Conservation (phyloP, 2,113 vertebrate species). For the Mus pahari region DNA sequence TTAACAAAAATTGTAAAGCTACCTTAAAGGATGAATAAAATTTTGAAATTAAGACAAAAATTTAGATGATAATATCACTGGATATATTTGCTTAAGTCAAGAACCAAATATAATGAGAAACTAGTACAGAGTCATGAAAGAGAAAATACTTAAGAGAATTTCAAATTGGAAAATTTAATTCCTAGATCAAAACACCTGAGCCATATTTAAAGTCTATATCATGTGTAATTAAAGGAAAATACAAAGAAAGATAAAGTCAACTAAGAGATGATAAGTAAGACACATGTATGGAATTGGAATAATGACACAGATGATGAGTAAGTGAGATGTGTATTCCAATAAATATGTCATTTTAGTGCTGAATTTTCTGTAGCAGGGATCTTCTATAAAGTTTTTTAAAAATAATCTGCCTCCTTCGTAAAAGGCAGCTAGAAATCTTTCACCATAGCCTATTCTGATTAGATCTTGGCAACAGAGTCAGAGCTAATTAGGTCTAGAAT, state of each 20-base stretch:
- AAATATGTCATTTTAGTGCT: not conserved
- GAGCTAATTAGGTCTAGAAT: slow-evolving; percentile 25
- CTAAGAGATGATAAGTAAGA: not conserved
- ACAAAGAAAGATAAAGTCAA: not conserved
- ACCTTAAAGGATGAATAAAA: not conserved
- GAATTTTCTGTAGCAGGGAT: not conserved
- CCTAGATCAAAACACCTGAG: not conserved
- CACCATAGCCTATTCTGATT: not conserved
- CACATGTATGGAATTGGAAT: not conserved
- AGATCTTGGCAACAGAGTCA: not conserved
- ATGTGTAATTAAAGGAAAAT: not conserved
- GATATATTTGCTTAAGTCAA: not conserved
- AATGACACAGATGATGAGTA: not conserved
- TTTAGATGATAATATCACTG: not conserved
- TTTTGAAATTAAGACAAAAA: not conserved
- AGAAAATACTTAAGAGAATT: not conserved
- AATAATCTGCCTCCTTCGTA: not conserved
- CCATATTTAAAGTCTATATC: slow-evolving; percentile 24
- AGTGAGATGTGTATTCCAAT: slow-evolving; percentile 11
- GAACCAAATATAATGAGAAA: not conserved
- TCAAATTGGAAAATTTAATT: not conserved
- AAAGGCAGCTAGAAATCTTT: slow-evolving; percentile 10
- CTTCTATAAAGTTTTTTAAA: not conserved
- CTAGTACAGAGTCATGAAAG: not conserved
- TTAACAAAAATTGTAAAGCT: not conserved